Evolutionary conservation across 2,797 vertebrate genomes (phyloP), one percentile per base, ranked within the genome.

Genomic region (Labroides dimidiatus): DNA sequence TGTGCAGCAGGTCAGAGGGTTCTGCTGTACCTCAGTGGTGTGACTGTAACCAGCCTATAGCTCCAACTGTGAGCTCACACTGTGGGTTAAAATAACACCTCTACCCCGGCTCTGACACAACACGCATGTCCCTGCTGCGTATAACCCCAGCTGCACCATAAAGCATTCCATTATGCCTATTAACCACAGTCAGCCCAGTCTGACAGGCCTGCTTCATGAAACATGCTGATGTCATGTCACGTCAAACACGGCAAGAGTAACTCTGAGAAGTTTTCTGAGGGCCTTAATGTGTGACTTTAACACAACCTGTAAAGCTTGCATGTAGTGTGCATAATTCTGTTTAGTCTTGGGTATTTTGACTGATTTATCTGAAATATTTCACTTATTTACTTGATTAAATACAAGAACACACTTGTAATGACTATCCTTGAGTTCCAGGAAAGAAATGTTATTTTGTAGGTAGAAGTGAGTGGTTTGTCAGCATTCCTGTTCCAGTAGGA

Each of bases 81-180:
- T 2, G 53, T 7, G 44, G 51, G 56, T 2, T 72, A 53, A 85
- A 81, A 77, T 67, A 78, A 71, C 75, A 77, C 64, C 61, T 33
- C 13, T 43, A 9, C 42, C 52, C 56, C 14, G 10, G 4, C 54
- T 7, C 30, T 58, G 54, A 65, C 73, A 47, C 33, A 36, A 52
- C 48, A 70, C 60, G 51, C 50, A 54, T 24, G 53, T 67, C 54
- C n/a, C 21, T 1, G 51, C 51, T 56, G 17, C 24, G 49, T 49
- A 33, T 57, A 33, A 1, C 17, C 48, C 1, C 48, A 2, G 30
- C 52, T 12, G 52, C 39, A 42, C 9, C 45, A 51, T 55, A 14
- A 66, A 37, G 48, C 13, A 3, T 10, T 43, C 24, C 61, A 23
- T 45, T 60, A 19, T 27, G 65, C 43, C 55, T 55, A 60, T 39